Evolutionary conservation across 2,888 invertebrate species (phyloP).

Genomic region (Orchesellides sinensis): DNA sequence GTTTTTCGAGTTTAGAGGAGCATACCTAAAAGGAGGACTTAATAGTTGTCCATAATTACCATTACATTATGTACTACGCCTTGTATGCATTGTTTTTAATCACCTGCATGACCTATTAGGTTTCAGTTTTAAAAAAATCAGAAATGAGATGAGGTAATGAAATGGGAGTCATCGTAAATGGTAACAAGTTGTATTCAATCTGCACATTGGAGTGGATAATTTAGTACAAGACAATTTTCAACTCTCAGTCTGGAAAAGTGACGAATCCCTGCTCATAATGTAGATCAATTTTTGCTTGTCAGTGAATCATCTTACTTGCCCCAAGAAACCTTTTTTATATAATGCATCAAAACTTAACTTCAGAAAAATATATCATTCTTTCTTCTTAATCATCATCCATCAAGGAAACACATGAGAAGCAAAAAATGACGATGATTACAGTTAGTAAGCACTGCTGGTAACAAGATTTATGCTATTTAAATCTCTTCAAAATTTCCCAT

Average conservation of each 20-base stretch:
- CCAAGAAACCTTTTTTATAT: too few species aligned
- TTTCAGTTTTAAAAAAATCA: neutral
- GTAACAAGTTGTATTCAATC: neutral
- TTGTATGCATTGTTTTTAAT: neutral
- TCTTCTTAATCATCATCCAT: slow-evolving; percentile 17
- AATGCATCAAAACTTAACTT: too few species aligned
- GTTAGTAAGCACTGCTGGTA: neutral
- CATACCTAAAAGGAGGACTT: too few species aligned
- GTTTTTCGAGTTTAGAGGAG: too few species aligned
- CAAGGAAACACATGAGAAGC: neutral
- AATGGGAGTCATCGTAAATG: too few species aligned
- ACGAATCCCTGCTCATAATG: too few species aligned
- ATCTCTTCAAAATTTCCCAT: slow-evolving; percentile 9
- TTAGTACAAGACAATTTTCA: neutral
- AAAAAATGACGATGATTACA: neutral
- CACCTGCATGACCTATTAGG: neutral
- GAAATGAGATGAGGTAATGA: too few species aligned
- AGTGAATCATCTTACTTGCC: neutral
- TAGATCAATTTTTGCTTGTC: neutral
- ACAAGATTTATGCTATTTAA: slow-evolving; percentile 4
- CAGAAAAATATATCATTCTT: too few species aligned
- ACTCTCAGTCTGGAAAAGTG: too few species aligned
- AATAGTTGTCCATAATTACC: too few species aligned
- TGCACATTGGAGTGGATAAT: too few species aligned
- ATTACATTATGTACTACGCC: too few species aligned